A percentile compares a stretch with the other conserved stretches of the same genome.
These are phyloP conservation scores for Phengaris arion DNA, from an alignment of 2,888 invertebrate genomes.

Conservation along the genomic window DNA sequence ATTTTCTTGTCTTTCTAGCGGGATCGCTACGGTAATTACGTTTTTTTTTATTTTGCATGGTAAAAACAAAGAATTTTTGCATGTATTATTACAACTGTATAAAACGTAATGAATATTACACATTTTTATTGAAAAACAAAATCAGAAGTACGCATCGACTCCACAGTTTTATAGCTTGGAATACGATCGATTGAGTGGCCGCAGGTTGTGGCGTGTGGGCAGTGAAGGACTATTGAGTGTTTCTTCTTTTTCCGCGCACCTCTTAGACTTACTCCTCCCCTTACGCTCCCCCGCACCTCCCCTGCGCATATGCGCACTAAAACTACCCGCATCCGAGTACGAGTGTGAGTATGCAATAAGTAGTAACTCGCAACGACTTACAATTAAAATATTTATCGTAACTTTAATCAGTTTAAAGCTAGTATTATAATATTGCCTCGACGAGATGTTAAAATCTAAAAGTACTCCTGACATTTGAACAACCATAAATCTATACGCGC, in stretches of 20 bases:
- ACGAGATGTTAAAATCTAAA: too few relatives aligned
- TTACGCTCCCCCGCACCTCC: conserved; percentile 37
- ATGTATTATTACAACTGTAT: too few relatives aligned
- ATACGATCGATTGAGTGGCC: conserved; percentile 74
- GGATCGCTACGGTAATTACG: too few relatives aligned
- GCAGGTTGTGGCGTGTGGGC: conserved; percentile 76
- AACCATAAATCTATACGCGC: too few relatives aligned
- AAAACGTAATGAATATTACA: too few relatives aligned
- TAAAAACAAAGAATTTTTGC: too few relatives aligned
- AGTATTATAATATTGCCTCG: too few relatives aligned
- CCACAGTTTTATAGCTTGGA: conserved; percentile 51
- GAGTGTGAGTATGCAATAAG: conserved; percentile 56
- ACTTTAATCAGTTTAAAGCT: not conserved
- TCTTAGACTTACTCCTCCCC: conserved; percentile 29
- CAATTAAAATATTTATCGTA: conserved; percentile 57
- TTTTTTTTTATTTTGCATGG: too few relatives aligned
- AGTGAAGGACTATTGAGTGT: conserved; percentile 70
- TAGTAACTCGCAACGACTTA: conserved; percentile 47
- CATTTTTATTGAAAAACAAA: not conserved
- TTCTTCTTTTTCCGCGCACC: conserved; percentile 60
- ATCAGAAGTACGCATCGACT: conserved; percentile 41
- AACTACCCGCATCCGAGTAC: conserved; percentile 65
- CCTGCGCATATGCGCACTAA: conserved; percentile 59
- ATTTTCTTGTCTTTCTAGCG: too few relatives aligned
- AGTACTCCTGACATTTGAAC: too few relatives aligned